These are phyloP conservation scores for Blomia tropicalis DNA, from an alignment of 2,888 invertebrate genomes.

Conservation along the genomic window DNA sequence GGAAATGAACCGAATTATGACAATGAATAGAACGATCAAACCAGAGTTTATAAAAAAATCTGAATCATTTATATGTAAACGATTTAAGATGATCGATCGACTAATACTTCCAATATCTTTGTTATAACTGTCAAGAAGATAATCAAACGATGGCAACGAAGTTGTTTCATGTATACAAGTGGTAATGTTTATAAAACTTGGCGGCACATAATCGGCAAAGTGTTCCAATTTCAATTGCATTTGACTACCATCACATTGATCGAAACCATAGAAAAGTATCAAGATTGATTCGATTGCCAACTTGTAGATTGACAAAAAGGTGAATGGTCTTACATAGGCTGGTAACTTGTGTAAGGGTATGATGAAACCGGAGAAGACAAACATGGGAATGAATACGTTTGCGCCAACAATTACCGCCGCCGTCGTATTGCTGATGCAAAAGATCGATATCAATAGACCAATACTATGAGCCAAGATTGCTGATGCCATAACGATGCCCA, in stretches of 20 bases:
- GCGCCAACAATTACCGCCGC: conserved; percentile 10
- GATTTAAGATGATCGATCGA: conserved; percentile 9
- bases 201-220: not conserved
- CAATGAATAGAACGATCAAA: not conserved
- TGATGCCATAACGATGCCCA: not conserved
- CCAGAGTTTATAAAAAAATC: conserved; percentile 12
- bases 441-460: conserved; percentile 6
- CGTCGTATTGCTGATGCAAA: conserved; percentile 17
- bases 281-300: conserved; percentile 11
- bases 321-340: not conserved
- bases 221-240: not conserved
- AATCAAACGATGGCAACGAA: not conserved
- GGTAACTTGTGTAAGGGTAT: conserved; percentile 16
- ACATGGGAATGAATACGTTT: conserved; percentile 15
- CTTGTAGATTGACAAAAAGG: conserved; percentile 18
- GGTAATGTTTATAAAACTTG: not conserved
- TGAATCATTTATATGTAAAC: not conserved
- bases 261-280: conserved; percentile 19
- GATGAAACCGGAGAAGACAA: conserved; percentile 16
- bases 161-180: not conserved
- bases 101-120: not conserved
- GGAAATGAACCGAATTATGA: conserved; percentile 10
- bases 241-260: not conserved
- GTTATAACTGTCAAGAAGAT: conserved; percentile 5
- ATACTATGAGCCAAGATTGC: conserved; percentile 11